A percentile compares a stretch with the other conserved stretches of the same genome.
phyloP scores from a whole-genome alignment of 2,888 invertebrate species.

The Gortyna flavago region DNA sequence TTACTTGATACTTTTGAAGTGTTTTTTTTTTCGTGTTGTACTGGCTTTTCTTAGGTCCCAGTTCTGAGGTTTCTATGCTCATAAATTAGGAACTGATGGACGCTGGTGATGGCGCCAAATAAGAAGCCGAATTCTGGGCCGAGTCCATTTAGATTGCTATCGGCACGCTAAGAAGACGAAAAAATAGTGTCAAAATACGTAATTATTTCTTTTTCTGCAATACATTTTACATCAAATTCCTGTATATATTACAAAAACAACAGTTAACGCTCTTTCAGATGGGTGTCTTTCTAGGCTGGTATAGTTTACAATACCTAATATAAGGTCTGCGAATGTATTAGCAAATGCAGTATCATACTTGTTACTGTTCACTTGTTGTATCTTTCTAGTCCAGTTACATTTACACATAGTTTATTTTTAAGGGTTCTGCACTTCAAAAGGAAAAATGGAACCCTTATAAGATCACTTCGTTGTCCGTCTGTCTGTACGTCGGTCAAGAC shows the following conservation, averaged over 20 bases:
- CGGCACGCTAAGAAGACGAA: too few relatives aligned
- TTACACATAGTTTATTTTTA: too few relatives aligned
- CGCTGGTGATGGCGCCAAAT: too few relatives aligned
- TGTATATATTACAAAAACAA: background rate
- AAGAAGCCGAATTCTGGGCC: too few relatives aligned
- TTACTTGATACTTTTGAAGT: constrained; percentile 5
- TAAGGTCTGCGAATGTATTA: background rate
- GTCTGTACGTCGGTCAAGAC: too few relatives aligned
- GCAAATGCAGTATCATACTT: background rate
- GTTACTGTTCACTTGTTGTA: background rate
- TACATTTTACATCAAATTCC: background rate
- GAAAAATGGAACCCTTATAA: too few relatives aligned
- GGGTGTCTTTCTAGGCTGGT: background rate
- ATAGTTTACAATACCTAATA: background rate
- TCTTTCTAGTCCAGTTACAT: background rate
- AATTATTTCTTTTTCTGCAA: background rate
- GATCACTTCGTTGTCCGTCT: too few relatives aligned
- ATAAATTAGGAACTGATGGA: background rate
- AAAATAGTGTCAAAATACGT: background rate
- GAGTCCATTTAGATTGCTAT: too few relatives aligned
- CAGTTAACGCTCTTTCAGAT: background rate
- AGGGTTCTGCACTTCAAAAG: too few relatives aligned
- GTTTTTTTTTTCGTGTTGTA: constrained; percentile 7
- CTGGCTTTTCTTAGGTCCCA: background rate
- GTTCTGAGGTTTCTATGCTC: background rate